Evolutionary conservation across 1,140 invertebrate genomes (phyloP), one percentile per base, ranked within the genome.

Genomic region (Drosophila rhopaloa): DNA sequence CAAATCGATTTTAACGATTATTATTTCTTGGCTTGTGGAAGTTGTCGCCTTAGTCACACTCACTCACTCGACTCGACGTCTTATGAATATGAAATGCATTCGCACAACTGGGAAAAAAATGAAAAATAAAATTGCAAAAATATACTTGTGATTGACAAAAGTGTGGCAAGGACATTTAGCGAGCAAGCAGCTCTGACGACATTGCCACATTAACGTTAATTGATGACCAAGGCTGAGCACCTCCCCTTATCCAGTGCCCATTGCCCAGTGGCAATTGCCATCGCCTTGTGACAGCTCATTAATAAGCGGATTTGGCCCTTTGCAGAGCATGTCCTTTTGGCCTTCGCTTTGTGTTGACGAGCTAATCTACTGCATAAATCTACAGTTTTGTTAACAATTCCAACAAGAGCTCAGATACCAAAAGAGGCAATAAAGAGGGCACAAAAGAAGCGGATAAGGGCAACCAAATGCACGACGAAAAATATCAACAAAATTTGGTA

Each of bases 331-430:
- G 41, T 63, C 61, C 77, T 74, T 74, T 62, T 54, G 48, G 41
- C 62, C 65, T 61, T 44, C 50, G 38, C 62, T 63, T 68, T 79
- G 66, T 68, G 83, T 88, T 89, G 84, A 80, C 60, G 80, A 76
- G 76, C 76, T 88, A 83, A 88, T 88, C 83, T 83, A 80, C 76
- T 79, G 79, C 80, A 89, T 88, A 88, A 88, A 88, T 88, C 83
- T 88, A 77, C 71, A 68, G 71, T 83, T 80, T 89, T 79, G 85
- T 83, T 86, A 89, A 83, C 79, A 86, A 89, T 78, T 53, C 72
- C 72, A 68, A 72, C 61, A 71, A 82, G 73, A 47, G 75, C 66
- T 43, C 50, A 48, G 74, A 53, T 54, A 60, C 38, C 24, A 60
- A 47, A 55, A 54, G 53, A 16, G 9, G 27, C 68, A 74, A 61